These are phyloP conservation scores for Discoglossus pictus DNA, from an alignment of 2,797 vertebrate genomes.

Conservation along the genomic window DNA sequence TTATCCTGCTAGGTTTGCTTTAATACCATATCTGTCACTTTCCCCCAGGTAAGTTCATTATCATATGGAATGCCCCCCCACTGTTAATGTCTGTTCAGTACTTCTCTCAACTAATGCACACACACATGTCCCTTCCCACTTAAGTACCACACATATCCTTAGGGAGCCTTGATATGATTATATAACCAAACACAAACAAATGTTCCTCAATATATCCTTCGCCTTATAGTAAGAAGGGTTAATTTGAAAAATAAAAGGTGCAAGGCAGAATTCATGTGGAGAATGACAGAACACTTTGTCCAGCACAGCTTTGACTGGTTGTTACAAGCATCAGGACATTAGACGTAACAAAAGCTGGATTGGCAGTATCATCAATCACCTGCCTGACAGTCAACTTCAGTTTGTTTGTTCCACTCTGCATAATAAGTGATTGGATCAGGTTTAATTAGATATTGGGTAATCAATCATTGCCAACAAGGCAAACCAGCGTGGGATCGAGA, in stretches of 20 bases:
- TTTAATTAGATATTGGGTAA: slow-evolving; percentile 99
- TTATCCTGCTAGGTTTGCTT: slow-evolving; percentile 61
- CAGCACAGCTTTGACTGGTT: slow-evolving; percentile 88
- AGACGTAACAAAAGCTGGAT: slow-evolving; percentile 91
- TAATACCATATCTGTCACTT: slow-evolving; percentile 70
- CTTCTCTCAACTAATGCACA: slow-evolving; percentile 15
- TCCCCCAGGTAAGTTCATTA: slow-evolving; percentile 70
- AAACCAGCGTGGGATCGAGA: slow-evolving; percentile 82
- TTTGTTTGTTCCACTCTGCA: slow-evolving; percentile 99
- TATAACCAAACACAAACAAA: slow-evolving; percentile 77
- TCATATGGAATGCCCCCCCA: slow-evolving; percentile 57
- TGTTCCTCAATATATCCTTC: slow-evolving; percentile 60
- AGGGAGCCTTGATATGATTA: slow-evolving; percentile 64
- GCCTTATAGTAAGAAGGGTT: slow-evolving; percentile 53
- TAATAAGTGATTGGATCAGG: slow-evolving; percentile 99
- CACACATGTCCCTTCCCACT: slow-evolving; percentile 51
- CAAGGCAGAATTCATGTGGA: slow-evolving; percentile 72
- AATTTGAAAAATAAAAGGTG: slow-evolving; percentile 53
- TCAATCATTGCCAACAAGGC: slow-evolving; percentile 99
- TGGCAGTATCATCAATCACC: slow-evolving; percentile 97
- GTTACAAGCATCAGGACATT: slow-evolving; percentile 98
- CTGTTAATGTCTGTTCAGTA: slow-evolving; percentile 30
- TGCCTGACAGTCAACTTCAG: slow-evolving; percentile 92
- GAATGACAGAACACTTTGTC: slow-evolving; percentile 94
- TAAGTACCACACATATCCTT: slow-evolving; percentile 55